Evolutionary conservation across 2,888 invertebrate species (phyloP).

Genomic region (Parelbella ahira): DNA sequence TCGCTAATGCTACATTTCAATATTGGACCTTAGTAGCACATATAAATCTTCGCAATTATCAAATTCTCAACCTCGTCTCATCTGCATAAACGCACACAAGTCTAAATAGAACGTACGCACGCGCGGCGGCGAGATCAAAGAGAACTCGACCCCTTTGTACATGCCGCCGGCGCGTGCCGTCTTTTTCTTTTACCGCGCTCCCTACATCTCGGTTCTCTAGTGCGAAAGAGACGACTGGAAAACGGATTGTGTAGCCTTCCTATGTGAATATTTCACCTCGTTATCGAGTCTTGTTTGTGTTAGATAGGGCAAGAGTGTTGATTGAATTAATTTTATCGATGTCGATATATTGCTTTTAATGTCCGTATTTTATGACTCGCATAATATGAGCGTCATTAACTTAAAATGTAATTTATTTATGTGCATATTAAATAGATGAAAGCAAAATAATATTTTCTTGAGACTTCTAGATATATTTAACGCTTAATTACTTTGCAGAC

Average conservation of each 20-base stretch:
- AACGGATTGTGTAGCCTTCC: constrained; percentile 72
- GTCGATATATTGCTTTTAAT: constrained; percentile 41
- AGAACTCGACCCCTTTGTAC: constrained; percentile 75
- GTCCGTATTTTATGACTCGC: constrained; percentile 14
- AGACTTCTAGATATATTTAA: not conserved
- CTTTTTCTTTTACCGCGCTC: constrained; percentile 64
- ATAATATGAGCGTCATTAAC: constrained; percentile 17
- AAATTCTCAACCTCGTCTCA: constrained; percentile 71
- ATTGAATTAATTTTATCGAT: constrained; percentile 52
- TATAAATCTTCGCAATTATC: constrained; percentile 80
- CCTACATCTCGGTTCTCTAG: constrained; percentile 45
- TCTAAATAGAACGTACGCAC: constrained; percentile 59
- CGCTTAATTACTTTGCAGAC: constrained; percentile 4
- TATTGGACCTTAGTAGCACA: constrained; percentile 41
- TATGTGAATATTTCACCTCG: constrained; percentile 81
- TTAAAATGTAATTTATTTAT: constrained; percentile 12
- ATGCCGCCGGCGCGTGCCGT: constrained; percentile 73
- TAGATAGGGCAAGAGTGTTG: constrained; percentile 58
- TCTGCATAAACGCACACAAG: constrained; percentile 71
- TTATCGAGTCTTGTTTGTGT: constrained; percentile 80
- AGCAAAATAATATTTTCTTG: constrained; percentile 10
- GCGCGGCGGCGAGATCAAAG: constrained; percentile 77
- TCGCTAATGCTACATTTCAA: constrained; percentile 30
- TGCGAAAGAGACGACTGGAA: constrained; percentile 56
- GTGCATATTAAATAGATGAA: constrained; percentile 16